Evolutionary conservation across 2,113 vertebrate genomes (phyloP).

Genomic region (Lipotes vexillifer): DNA sequence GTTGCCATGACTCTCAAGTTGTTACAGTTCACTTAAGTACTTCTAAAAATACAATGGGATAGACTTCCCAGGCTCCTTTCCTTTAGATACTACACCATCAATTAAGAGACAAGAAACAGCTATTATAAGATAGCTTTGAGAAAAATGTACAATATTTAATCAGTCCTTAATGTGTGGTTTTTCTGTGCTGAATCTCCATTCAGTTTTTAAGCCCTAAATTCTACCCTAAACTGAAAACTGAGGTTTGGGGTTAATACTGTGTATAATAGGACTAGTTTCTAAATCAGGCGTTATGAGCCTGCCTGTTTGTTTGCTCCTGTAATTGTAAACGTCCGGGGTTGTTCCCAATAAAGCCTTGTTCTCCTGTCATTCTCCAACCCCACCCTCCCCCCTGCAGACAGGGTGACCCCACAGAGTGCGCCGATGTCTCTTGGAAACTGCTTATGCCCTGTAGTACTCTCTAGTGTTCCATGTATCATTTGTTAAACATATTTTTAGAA

Average conservation of each 20-base stretch:
- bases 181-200: background rate
- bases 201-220: background rate
- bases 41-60: constrained; percentile 40
- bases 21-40: constrained; percentile 26
- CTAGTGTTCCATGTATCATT: constrained; percentile 42
- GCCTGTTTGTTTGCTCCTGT: background rate
- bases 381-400: too few relatives aligned
- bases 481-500: constrained; percentile 35
- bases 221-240: background rate
- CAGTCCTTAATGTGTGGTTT: background rate
- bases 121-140: background rate
- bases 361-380: background rate
- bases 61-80: background rate
- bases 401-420: background rate
- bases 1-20: background rate
- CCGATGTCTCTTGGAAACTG: constrained; percentile 4
- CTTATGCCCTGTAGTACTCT: background rate
- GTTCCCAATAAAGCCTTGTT: background rate
- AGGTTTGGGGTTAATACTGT: background rate
- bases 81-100: background rate
- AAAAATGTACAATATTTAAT: background rate
- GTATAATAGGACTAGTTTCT: background rate
- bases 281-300: background rate
- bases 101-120: constrained; percentile 3
- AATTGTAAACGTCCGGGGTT: background rate